phyloP scores from a whole-genome alignment of 2,797 vertebrate species.

The Epinephelus coioides region DNA sequence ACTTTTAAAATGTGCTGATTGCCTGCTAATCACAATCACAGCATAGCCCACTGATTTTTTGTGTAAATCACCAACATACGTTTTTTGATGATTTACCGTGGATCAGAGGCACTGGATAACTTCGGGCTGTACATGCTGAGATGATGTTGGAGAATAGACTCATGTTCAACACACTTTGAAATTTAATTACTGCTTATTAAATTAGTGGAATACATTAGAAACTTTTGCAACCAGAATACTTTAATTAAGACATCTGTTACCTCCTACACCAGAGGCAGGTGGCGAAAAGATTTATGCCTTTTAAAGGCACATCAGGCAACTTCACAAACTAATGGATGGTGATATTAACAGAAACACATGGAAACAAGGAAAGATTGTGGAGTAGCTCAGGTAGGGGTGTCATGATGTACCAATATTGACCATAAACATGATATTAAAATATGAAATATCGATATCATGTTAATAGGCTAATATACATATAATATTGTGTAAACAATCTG shows the following conservation, averaged over 20 bases:
- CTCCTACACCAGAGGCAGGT: slow-evolving; percentile 2
- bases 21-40: slow-evolving; percentile 13
- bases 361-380: not conserved
- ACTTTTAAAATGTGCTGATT: slow-evolving; percentile 20
- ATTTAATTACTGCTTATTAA: slow-evolving; percentile 35
- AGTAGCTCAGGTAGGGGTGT: not conserved
- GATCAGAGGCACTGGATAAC: not conserved
- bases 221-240: slow-evolving; percentile 19
- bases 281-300: not conserved
- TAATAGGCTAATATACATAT: too few species aligned
- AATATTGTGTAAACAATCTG: too few species aligned
- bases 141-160: not conserved
- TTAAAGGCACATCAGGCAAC: not conserved
- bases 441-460: too few species aligned
- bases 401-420: too few species aligned
- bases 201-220: slow-evolving; percentile 34
- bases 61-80: not conserved
- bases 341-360: not conserved
- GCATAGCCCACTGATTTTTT: slow-evolving; percentile 6
- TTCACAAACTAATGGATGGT: not conserved
- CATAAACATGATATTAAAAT: too few species aligned
- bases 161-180: slow-evolving; percentile 10
- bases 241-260: slow-evolving; percentile 32
- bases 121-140: not conserved
- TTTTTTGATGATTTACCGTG: not conserved